These are phyloP conservation scores for Gadus macrocephalus DNA, from an alignment of 2,113 vertebrate species.

Conservation along the genomic window DNA sequence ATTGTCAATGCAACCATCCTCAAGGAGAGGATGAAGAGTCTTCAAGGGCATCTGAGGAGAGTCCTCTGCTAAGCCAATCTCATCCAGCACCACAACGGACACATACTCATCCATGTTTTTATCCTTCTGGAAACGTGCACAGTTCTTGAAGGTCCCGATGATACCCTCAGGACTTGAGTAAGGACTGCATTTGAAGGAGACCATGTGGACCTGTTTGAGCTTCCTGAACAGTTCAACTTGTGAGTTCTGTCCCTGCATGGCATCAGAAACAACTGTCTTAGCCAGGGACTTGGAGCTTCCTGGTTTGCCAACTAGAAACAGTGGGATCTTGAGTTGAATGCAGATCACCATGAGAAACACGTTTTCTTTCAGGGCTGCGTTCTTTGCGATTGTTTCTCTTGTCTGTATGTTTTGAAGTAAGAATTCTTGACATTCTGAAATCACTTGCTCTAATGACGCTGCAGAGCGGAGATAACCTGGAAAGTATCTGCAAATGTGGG, in stretches of 20 bases:
- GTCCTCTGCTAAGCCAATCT: slow-evolving; percentile 77
- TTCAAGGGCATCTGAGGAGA: slow-evolving; percentile 80
- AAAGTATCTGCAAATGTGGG: slow-evolving; percentile 53
- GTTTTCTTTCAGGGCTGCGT: slow-evolving; percentile 76
- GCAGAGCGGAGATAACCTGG: slow-evolving; percentile 32
- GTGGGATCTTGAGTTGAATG: slow-evolving; percentile 74
- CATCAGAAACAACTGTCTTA: slow-evolving; percentile 73
- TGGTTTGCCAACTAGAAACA: slow-evolving; percentile 77
- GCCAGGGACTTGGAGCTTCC: slow-evolving; percentile 80
- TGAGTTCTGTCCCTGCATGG: slow-evolving; percentile 72
- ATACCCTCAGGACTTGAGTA: slow-evolving; percentile 78
- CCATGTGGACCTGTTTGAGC: slow-evolving; percentile 75
- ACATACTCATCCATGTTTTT: slow-evolving; percentile 74
- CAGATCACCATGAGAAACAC: slow-evolving; percentile 79
- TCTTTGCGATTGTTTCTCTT: slow-evolving; percentile 67
- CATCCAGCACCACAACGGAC: slow-evolving; percentile 76
- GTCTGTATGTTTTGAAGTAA: slow-evolving; percentile 66
- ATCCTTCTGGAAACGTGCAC: slow-evolving; percentile 75
- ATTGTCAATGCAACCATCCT: slow-evolving; percentile 75
- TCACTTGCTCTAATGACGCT: slow-evolving; percentile 53
- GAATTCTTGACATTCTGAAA: slow-evolving; percentile 65
- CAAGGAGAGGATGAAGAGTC: slow-evolving; percentile 76
- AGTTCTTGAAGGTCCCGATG: slow-evolving; percentile 73
- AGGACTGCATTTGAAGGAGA: slow-evolving; percentile 80
- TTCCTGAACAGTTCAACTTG: slow-evolving; percentile 61